Conservation (phyloP, 2,113 vertebrate genomes). For the Lepus timidus region DNA sequence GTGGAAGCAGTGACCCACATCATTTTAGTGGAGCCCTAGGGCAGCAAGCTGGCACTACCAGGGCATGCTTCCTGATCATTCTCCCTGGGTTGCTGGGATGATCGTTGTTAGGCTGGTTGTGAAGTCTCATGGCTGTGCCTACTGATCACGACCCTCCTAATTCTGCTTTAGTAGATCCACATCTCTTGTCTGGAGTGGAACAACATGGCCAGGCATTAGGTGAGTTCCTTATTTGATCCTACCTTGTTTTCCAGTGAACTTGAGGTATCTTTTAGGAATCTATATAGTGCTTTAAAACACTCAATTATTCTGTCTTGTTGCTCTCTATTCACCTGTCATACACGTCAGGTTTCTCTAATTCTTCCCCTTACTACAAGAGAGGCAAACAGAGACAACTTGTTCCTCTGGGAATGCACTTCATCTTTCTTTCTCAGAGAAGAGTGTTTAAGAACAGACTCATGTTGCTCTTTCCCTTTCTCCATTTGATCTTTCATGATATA, state of each 20-base stretch:
- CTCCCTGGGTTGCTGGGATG: neutral
- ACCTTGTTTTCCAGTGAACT: slow-evolving; percentile 2
- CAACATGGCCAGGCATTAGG: neutral
- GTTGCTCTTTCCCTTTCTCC: neutral
- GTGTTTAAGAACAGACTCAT: neutral
- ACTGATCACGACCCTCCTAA: neutral
- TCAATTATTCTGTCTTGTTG: neutral
- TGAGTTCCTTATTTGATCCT: neutral
- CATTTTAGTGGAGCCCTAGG: neutral
- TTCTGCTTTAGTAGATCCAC: slow-evolving; percentile 44
- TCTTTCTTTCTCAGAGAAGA: neutral
- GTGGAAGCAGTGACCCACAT: neutral
- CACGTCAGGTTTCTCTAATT: neutral
- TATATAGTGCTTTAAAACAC: neutral
- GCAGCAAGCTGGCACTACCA: neutral
- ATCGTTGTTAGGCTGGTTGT: neutral
- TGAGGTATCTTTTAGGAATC: neutral
- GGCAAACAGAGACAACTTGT: neutral
- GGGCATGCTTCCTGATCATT: neutral
- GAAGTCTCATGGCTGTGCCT: neutral
- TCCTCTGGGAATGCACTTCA: neutral
- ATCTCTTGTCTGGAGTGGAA: neutral
- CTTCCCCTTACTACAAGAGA: neutral
- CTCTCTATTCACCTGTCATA: slow-evolving; percentile 12
- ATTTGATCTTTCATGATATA: neutral